Evolutionary conservation across 1,140 invertebrate species (phyloP), one percentile per base, ranked within the genome.

Genomic region (Penaeus vannamei): DNA sequence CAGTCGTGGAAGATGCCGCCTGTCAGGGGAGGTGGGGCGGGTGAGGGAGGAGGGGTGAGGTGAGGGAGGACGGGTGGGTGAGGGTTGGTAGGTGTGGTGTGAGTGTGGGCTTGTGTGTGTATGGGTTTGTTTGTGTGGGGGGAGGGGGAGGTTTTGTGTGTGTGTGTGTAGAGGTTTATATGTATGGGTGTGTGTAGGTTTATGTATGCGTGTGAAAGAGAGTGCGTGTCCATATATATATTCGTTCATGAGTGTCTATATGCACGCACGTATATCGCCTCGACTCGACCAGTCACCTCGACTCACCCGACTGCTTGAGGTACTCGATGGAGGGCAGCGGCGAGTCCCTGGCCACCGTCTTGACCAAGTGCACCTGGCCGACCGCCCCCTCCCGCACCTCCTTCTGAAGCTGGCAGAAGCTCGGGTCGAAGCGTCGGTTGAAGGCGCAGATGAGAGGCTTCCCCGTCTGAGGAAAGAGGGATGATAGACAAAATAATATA

Each of bases 1-100:
- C 95, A 96, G 92, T 96, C 96, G 87, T 96, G 95, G 91, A 95
- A 96, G 61, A 96, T 95, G n/a, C 95, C 95, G 87, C 95, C 95
- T 95, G 80, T 22, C 59, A 60, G 29, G 32, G 22, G 12, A 0
- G 42, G 32, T 19, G 29, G 23, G 22, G 7, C 17, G 26, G 22
- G 20, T 26, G 23, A 20, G 46, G 46, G 46, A 14, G 46, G 46
- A 8, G 46, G 46, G 46, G 8, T 4, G 36, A 42, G 36, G 36
- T 7, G 36, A 7, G 36, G 36, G 36, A 42, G 36, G 69, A 26
- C 22, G 14, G 14, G 7, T 66, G 29, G 53, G 26, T 82, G 20
- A 23, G 59, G 23, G 19, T 20, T 53, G 22, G 26, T 42, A 46
- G 23, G 17, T 53, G 53, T 10, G 36, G 36, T 42, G 36, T 42